Evolutionary conservation across 2,113 vertebrate genomes (phyloP).

Genomic region (Natator depressus): DNA sequence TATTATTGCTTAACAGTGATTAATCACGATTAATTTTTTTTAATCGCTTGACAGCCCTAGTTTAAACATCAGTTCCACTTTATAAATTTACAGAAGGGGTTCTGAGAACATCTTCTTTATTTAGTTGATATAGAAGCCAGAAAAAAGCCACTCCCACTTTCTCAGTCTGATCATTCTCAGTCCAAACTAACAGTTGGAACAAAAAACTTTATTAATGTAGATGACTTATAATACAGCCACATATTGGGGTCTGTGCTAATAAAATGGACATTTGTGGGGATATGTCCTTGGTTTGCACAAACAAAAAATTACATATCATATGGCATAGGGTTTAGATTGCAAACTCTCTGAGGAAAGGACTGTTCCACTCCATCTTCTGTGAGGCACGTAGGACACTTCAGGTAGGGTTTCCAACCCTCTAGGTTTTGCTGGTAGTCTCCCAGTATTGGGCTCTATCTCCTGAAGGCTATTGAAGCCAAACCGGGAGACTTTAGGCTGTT

Average conservation of each 20-base stretch:
- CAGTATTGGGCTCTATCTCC: no score
- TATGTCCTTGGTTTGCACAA: not conserved
- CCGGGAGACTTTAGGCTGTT: no score
- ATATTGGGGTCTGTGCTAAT: not conserved
- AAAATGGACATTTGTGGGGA: rapidly evolving
- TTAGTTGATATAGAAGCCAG: not conserved
- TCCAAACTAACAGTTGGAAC: rapidly evolving
- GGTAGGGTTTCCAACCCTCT: not conserved
- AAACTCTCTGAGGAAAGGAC: not conserved
- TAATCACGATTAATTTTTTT: no score
- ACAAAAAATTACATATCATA: rapidly evolving
- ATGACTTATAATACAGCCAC: not conserved
- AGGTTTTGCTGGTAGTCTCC: no score
- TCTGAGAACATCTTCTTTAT: not conserved
- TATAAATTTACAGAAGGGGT: not conserved
- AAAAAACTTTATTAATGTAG: rapidly evolving
- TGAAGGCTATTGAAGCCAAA: no score
- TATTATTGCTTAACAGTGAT: no score
- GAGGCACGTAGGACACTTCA: not conserved
- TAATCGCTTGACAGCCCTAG: not conserved
- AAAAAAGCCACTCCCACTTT: not conserved
- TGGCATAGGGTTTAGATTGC: not conserved
- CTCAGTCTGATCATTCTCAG: not conserved
- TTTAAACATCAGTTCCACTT: not conserved
- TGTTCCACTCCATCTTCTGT: not conserved